Conservation (phyloP, 2,888 invertebrate species). For the Ennomos fuscantarius region DNA sequence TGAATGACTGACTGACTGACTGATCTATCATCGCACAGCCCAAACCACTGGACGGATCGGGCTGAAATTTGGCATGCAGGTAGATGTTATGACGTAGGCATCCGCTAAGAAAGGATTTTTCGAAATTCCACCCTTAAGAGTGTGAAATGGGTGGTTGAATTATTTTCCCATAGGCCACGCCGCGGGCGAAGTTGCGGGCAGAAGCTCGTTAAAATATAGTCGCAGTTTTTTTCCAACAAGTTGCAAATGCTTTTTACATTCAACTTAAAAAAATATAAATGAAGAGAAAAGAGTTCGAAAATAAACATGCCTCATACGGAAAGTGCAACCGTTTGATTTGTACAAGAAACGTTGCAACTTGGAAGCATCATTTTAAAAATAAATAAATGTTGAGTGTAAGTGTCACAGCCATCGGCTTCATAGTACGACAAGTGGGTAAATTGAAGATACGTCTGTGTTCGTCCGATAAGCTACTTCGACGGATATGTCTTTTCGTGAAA, state of each 20-base stretch:
- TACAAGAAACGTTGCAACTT: conserved; percentile 1
- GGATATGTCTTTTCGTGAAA: conserved; percentile 61
- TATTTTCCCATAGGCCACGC: no score
- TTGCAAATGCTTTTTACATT: neutral
- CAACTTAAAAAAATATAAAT: neutral
- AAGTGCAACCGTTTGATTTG: conserved; percentile 3
- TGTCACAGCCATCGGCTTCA: conserved; percentile 40
- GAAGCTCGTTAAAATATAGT: conserved; percentile 38
- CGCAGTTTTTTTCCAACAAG: conserved; percentile 40
- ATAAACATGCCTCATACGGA: conserved; percentile 4
- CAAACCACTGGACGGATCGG: no score
- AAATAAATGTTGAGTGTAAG: conserved; percentile 33
- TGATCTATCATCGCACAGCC: no score
- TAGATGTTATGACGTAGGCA: no score
- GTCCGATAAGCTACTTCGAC: conserved; percentile 64
- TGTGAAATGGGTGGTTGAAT: no score
- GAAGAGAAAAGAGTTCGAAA: neutral
- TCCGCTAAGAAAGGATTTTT: no score
- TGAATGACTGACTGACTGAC: no score
- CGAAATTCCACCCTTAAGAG: no score
- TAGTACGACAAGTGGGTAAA: conserved; percentile 49
- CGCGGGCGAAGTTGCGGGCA: no score
- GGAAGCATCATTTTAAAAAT: neutral
- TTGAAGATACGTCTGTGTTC: conserved; percentile 56
- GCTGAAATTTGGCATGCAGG: no score